Conservation (phyloP, 92 coral and sea anemone genomes). For the Umimayanthus kanabou region DNA sequence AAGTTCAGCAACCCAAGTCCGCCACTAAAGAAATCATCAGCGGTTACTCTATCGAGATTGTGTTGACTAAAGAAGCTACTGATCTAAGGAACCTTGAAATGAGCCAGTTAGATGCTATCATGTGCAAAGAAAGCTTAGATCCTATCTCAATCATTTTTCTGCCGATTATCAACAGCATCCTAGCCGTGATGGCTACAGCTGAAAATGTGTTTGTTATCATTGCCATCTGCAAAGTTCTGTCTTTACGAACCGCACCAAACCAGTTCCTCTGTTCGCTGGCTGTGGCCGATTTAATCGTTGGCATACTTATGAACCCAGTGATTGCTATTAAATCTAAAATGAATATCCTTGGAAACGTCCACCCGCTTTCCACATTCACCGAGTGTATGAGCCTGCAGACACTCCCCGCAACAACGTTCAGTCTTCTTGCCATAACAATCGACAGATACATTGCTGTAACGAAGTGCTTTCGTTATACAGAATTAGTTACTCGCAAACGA, state of each 20-base stretch:
- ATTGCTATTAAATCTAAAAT: background rate
- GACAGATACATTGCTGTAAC: background rate
- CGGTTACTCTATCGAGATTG: no score
- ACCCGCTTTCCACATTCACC: background rate
- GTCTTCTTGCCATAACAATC: background rate
- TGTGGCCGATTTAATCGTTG: conserved; percentile 3
- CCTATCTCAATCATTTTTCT: background rate
- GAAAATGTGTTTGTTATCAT: background rate
- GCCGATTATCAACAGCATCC: background rate
- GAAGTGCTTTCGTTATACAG: background rate
- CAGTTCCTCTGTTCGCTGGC: background rate
- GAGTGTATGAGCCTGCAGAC: background rate
- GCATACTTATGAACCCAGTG: background rate
- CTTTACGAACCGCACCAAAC: background rate
- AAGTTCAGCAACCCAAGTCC: no score
- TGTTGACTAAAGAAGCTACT: no score
- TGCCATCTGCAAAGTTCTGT: background rate
- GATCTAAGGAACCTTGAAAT: no score
- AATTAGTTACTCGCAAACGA: background rate
- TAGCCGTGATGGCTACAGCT: background rate
- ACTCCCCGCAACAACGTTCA: background rate
- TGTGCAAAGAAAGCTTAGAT: background rate
- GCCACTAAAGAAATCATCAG: no score
- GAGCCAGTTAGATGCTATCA: background rate
- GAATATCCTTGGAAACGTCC: background rate